Evolutionary conservation across 1,140 invertebrate species (phyloP), one percentile per base, ranked within the genome.

Genomic region (Mactra quadrangularis): DNA sequence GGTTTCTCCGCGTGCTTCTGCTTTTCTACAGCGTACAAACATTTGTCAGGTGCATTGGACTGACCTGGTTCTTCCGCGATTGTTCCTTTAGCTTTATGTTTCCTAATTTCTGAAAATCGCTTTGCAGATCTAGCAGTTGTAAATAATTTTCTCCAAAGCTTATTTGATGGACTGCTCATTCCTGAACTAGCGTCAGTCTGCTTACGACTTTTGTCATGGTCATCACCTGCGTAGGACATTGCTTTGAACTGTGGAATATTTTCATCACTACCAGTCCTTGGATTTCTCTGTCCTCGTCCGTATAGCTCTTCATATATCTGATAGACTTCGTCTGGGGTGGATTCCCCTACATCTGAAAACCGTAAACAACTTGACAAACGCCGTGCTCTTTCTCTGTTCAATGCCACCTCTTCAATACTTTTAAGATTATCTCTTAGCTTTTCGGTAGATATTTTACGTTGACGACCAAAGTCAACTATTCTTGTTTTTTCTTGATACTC

Each of bases 261-360:
- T 31, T 2, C 15, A 11, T 11, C 3, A 4, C 4, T 11, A 38
- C 53, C 33, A 47, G 19, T 22, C 13, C 6, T 45, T n/a, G n/a
- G n/a, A n/a, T n/a, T n/a, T 64, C 27, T 41, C 6, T 55, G 62
- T 17, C 53, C 57, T 35, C 59, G 38, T 1, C 17, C 3, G 27
- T 76, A 76, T 9, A 76, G 22, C 9, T 62, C 45, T 22, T 38
- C 41, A 64, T 76, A 76, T 25, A 38, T n/a, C 15, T 64, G 53
- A 31, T 76, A 76, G 19, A 76, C 62, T 64, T 76, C 74, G 38
- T 75, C 72, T 41, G 59, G 33, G 15, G 53, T 27, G 27, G 25
- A 9, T 27, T n/a, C 53, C 1, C 60, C n/a, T 11, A 38, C 17
- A 9, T 33, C 27, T 3, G 47, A 52, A 62, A 62, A 35, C 47